These are phyloP conservation scores for Ardeotis arabs DNA, from an alignment of 2,113 vertebrate species.

Conservation along the genomic window DNA sequence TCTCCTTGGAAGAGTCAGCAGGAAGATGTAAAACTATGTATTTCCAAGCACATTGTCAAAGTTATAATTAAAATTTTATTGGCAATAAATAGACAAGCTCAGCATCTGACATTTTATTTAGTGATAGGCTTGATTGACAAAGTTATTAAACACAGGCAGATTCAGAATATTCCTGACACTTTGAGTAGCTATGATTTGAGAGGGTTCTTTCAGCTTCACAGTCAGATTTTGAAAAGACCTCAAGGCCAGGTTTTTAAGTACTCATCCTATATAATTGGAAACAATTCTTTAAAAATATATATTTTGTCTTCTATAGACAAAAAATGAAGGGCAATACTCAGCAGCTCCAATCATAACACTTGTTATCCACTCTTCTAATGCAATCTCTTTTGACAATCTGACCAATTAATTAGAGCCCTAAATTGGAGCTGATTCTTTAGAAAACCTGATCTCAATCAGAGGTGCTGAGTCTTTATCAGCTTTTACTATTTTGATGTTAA, in stretches of 20 bases:
- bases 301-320: background rate
- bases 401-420: background rate
- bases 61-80: background rate
- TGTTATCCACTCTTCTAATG: background rate
- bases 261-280: background rate
- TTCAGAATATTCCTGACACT: background rate
- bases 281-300: background rate
- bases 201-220: background rate
- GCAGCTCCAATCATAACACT: background rate
- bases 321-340: background rate
- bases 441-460: background rate
- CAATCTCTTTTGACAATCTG: background rate
- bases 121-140: background rate
- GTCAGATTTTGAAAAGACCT: background rate
- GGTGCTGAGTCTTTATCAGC: background rate
- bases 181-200: background rate
- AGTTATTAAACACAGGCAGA: background rate
- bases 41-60: background rate
- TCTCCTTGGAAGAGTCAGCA: background rate
- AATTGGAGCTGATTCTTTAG: background rate
- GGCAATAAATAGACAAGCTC: background rate
- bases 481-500: background rate
- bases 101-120: conserved; percentile 15
- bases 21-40: background rate
- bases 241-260: background rate